phyloP scores from a whole-genome alignment of 2,888 invertebrate species.

The Adineta ricciae region DNA sequence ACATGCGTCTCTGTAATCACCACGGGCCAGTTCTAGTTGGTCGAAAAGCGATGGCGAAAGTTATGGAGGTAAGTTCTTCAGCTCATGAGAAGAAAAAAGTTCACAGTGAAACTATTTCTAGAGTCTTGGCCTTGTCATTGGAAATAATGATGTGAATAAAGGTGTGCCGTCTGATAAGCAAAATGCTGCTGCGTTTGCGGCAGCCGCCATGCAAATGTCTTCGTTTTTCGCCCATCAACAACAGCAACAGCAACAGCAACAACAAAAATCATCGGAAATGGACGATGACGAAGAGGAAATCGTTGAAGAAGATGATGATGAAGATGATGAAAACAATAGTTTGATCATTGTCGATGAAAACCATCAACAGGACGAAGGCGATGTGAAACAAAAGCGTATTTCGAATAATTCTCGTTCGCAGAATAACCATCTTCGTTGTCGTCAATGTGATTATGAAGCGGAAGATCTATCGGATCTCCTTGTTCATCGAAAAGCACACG shows the following conservation, averaged over 20 bases:
- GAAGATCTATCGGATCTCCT: constrained; percentile 28
- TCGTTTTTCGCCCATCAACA: background rate
- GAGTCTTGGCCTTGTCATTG: constrained; percentile 11
- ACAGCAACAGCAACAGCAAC: background rate
- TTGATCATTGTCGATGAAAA: background rate
- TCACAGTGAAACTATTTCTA: background rate
- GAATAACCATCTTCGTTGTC: constrained; percentile 24
- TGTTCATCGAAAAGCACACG: constrained; percentile 23
- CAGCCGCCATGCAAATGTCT: constrained; percentile 12
- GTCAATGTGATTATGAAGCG: constrained; percentile 33
- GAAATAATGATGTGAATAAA: background rate
- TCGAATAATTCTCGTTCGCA: background rate
- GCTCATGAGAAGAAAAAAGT: too few relatives aligned
- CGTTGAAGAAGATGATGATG: background rate
- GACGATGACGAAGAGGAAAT: background rate
- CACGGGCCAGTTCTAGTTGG: constrained; percentile 33
- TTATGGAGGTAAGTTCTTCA: constrained; percentile 17
- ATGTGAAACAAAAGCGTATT: background rate
- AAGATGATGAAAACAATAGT: background rate
- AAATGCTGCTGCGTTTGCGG: constrained; percentile 1
- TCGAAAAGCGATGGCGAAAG: constrained; percentile 33
- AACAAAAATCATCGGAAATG: background rate
- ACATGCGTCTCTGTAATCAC: constrained; percentile 27
- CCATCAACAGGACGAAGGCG: background rate
- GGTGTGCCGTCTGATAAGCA: background rate